Base-by-base conservation (phyloP, 2,113 vertebrate genomes). In the Rhinopithecus roxellana region DNA sequence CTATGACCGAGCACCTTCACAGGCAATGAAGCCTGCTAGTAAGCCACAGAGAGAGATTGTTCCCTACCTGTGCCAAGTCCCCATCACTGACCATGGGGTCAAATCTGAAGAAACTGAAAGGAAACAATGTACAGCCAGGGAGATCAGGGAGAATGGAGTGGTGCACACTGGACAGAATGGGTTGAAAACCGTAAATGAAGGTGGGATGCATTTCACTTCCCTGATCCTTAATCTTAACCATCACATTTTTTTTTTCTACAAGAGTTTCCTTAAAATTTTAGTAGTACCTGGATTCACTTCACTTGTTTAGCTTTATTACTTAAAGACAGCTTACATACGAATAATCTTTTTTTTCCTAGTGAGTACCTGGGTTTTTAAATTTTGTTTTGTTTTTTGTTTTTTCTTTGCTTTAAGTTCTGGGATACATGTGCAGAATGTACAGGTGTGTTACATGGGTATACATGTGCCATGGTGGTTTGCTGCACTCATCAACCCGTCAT, bases 331-430 rank as follows among this genome's bases (percentile, higher is more conserved):
- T 98, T 97, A 94, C 83, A 95, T 95, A 98, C 94, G 87, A 93
- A 97, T 98, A 81, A 94, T 98, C 83, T 94, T 94, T 96, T 97
- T 96, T 94, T 97, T 92, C 61, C 61, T 95, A 97, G 72, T 96
- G 92, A 94, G 38, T 98, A 97, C 89, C 93, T 98, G 91, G 81
- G 95, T 98, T 61, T 27, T 61, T 98, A 89, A 83, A 96, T 98
- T 61, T 27, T 61, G 10, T 30, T 64, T 64, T 64, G 8, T 0
- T 20, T 55, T 20, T 55, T 57, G 52, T 61, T 64, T 64, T 30
- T 64, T 64, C 30, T 64, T 64, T 30, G 12, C 61, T 64, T 30
- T 64, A 64, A 64, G 61, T 30, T 64, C 27, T 32, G 27, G 61
- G 61, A 30, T 32, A 64, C 12, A 32, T 32, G 27, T 64, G 61